Evolutionary conservation across 2,888 invertebrate species (phyloP).

Genomic region (Harmothoe impar): DNA sequence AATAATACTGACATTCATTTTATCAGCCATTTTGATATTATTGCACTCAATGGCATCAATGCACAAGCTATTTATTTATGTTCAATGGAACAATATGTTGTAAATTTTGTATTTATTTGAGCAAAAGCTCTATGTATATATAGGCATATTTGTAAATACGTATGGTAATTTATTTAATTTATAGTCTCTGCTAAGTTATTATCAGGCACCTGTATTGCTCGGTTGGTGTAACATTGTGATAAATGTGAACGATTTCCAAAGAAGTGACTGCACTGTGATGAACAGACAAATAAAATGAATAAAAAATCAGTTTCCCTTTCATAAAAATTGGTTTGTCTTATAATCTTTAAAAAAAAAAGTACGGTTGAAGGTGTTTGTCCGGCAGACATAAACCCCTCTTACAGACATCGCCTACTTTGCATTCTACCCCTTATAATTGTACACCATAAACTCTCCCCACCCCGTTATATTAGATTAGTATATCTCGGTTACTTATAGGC

Average conservation of each 20-base stretch:
- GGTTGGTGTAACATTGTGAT: conserved; percentile 50
- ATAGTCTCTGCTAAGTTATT: conserved; percentile 45
- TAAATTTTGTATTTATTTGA: conserved; percentile 44
- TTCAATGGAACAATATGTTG: conserved; percentile 3
- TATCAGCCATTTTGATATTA: neutral
- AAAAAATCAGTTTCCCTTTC: conserved; percentile 28
- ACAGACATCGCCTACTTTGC: no score
- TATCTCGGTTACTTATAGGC: no score
- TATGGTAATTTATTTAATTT: conserved; percentile 52
- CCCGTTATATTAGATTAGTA: no score
- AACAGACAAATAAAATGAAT: conserved; percentile 40
- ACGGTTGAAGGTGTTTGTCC: no score
- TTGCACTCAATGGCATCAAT: neutral
- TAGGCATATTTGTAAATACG: conserved; percentile 27
- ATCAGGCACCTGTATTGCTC: conserved; percentile 28
- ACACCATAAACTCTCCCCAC: no score
- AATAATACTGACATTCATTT: neutral
- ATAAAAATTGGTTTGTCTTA: neutral
- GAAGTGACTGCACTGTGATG: conserved; percentile 49
- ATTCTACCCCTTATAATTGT: no score
- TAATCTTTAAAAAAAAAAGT: no score
- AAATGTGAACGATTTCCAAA: conserved; percentile 57
- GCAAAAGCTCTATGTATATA: conserved; percentile 33
- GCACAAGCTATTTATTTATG: conserved; percentile 48
- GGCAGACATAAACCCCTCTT: no score